Evolutionary conservation across 1,140 invertebrate species (phyloP).

Genomic region (Mycetomoellerius zeteki): DNA sequence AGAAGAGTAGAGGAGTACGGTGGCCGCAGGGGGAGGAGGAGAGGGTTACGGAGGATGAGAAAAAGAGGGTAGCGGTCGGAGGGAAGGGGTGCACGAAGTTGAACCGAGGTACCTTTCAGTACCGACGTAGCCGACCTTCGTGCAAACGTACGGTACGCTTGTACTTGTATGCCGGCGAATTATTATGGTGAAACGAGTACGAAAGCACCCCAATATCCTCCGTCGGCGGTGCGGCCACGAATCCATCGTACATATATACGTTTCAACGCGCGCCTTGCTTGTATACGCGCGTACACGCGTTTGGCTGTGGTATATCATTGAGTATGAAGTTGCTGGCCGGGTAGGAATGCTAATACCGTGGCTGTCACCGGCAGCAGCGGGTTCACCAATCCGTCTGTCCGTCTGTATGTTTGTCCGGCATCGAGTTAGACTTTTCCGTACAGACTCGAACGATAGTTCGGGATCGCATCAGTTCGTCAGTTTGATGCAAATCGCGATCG

Average conservation of each 20-base stretch:
- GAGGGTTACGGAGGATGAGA: conserved; percentile 30
- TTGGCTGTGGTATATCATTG: conserved; percentile 67
- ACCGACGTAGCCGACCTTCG: conserved; percentile 66
- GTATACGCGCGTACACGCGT: conserved; percentile 48
- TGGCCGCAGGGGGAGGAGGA: neutral
- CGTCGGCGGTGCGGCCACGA: conserved; percentile 65
- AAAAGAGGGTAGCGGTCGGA: conserved; percentile 40
- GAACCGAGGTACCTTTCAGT: conserved; percentile 75
- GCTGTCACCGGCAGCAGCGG: conserved; percentile 79
- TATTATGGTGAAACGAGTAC: conserved; percentile 78
- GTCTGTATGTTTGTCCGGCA: conserved; percentile 22
- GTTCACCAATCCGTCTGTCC: conserved; percentile 68
- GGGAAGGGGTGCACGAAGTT: conserved; percentile 66
- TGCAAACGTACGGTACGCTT: conserved; percentile 72
- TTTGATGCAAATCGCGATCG: neutral
- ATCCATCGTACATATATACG: conserved; percentile 48
- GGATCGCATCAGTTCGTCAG: too few relatives aligned
- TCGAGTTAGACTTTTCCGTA: conserved; percentile 69
- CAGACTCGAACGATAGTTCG: neutral
- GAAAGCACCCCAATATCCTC: conserved; percentile 76
- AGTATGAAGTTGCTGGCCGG: conserved; percentile 76
- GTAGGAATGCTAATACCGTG: conserved; percentile 81
- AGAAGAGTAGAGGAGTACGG: conserved; percentile 28
- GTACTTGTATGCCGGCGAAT: conserved; percentile 74
- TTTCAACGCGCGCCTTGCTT: neutral